A percentile compares a stretch with the other conserved stretches of the same genome.
Conservation (phyloP, 2,113 vertebrate genomes). For the Percopsis transmontana region DNA sequence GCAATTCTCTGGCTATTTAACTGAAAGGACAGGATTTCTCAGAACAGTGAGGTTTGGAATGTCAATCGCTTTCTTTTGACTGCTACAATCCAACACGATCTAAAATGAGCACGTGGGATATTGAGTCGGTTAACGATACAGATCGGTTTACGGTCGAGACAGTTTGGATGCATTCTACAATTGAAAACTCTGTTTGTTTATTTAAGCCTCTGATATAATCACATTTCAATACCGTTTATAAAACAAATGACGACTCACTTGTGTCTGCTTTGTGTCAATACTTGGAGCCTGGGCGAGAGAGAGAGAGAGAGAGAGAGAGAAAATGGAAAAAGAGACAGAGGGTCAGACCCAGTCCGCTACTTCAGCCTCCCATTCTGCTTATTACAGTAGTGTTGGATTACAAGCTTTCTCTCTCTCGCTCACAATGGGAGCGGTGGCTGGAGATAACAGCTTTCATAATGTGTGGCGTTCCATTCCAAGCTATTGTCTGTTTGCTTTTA, state of each 20-base stretch:
- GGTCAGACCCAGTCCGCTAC: slow-evolving; percentile 70
- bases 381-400: slow-evolving; percentile 72
- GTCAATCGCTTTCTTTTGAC: slow-evolving; percentile 67
- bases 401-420: slow-evolving; percentile 46
- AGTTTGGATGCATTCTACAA: slow-evolving; percentile 63
- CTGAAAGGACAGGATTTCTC: slow-evolving; percentile 45
- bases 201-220: slow-evolving; percentile 63
- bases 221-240: slow-evolving; percentile 54
- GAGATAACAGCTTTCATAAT: slow-evolving; percentile 72
- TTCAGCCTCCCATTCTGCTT: slow-evolving; percentile 65
- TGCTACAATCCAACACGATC: slow-evolving; percentile 57
- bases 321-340: slow-evolving; percentile 22
- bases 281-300: slow-evolving; percentile 44
- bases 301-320: slow-evolving; percentile 2
- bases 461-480: slow-evolving; percentile 57
- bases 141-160: slow-evolving; percentile 71
- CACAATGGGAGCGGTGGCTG: slow-evolving; percentile 62
- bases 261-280: slow-evolving; percentile 62
- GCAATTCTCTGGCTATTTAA: slow-evolving; percentile 35
- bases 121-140: slow-evolving; percentile 50
- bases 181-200: slow-evolving; percentile 58
- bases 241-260: slow-evolving; percentile 58
- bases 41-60: slow-evolving; percentile 55
- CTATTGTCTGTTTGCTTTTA: slow-evolving; percentile 61
- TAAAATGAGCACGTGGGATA: slow-evolving; percentile 62